Base-by-base conservation (phyloP, 2,113 vertebrate genomes). In the Muntiacus reevesi region DNA sequence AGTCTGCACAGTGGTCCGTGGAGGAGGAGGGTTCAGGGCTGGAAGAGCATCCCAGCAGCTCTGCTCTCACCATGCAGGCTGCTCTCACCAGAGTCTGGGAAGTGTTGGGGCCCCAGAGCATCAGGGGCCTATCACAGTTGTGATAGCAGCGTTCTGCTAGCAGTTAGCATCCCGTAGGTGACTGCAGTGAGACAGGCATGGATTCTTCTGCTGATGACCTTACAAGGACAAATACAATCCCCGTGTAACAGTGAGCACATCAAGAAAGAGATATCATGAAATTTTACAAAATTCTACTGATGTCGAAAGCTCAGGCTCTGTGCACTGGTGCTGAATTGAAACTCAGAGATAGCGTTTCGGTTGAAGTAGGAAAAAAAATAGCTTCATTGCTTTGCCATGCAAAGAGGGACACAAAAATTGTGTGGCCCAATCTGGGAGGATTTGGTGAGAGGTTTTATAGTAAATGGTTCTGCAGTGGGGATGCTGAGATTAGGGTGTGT, bases 1-100 rank as follows among this genome's bases (percentile, higher is more conserved):
- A 10, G 15, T 36, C 16, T 12, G 21, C 9, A 2, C 54, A 36
- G 28, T 30, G 40, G 36, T 62, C 7, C 54, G 0, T 11, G 5
- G 12, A 28, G 40, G 8, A 21, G 14, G 19, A 21, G 25, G 21
- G 17, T 10, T 47, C 60, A 19, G 67, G 9, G 28, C 14, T 25
- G n/a, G 19, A 55, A 57, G 23, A 52, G 40, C 6, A 12, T 17
- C 17, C 52, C n/a, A 33, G 5, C 3, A 33, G 14, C 33, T 28
- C 67, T 21, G 59, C 7, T 28, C 5, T 9, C 6, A 2, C 11
- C 30, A 4, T 40, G 33, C 3, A 40, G 50, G 2, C 27, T 91
- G 8, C 7, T 36, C n/a, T 14, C 43, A 6, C 33, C 0, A 2
- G 59, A 89, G 25, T 17, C n/a, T 30, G 5, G 8, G 62, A 33